Conservation (phyloP, 2,888 invertebrate species). For the Dynastes tityus region DNA sequence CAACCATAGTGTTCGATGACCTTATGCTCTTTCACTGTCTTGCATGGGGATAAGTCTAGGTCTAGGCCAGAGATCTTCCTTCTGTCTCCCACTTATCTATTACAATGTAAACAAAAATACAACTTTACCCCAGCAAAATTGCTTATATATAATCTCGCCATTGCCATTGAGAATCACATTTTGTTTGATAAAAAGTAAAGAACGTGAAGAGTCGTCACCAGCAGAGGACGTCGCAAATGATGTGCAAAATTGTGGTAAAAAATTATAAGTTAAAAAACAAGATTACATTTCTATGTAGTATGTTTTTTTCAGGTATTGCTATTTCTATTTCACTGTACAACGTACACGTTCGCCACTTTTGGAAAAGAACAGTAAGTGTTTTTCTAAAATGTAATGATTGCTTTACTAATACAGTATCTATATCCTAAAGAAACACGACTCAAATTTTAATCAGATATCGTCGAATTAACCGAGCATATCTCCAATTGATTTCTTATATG, state of each 20-base stretch:
- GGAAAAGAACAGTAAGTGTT: constrained; percentile 65
- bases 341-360: constrained; percentile 57
- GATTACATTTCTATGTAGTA: constrained; percentile 17
- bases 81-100: constrained; percentile 53
- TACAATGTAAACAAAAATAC: constrained; percentile 39
- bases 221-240: constrained; percentile 13
- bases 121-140: constrained; percentile 34
- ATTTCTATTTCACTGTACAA: background rate
- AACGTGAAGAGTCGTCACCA: constrained; percentile 21
- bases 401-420: constrained; percentile 72
- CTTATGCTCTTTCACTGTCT: constrained; percentile 57
- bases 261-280: background rate
- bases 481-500: no score
- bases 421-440: constrained; percentile 61
- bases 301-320: constrained; percentile 27
- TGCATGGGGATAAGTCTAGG: constrained; percentile 55
- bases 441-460: no score
- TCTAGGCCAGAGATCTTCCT: constrained; percentile 58
- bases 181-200: constrained; percentile 49
- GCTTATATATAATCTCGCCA: constrained; percentile 56
- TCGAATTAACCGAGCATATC: no score
- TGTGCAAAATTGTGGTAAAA: constrained; percentile 31
- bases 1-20: constrained; percentile 52
- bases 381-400: constrained; percentile 35
- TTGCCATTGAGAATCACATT: constrained; percentile 53